Percentiles rank a stretch among this genome's conserved stretches.
phyloP scores from a whole-genome alignment of 1,140 invertebrate genomes.

The Drosophila kohkoa region DNA sequence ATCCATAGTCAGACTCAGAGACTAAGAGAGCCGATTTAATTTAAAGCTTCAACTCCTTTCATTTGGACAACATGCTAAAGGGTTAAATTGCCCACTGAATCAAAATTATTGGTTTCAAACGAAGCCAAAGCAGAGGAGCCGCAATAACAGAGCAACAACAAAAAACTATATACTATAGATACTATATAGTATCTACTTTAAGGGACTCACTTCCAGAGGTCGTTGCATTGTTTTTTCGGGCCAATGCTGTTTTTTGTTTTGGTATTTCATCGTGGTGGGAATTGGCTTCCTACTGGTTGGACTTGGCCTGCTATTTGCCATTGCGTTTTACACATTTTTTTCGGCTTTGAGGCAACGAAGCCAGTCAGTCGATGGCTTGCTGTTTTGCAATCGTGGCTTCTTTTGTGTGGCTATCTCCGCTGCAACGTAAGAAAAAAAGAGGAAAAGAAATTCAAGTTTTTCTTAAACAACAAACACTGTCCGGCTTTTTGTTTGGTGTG shows the following conservation, averaged over 20 bases:
- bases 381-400: constrained; percentile 42
- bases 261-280: constrained; percentile 7
- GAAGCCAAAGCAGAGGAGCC: constrained; percentile 24
- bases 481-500: constrained; percentile 19
- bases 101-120: constrained; percentile 84
- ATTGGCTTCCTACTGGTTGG: constrained; percentile 46
- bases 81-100: constrained; percentile 84
- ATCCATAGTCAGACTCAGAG: constrained; percentile 4
- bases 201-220: constrained; percentile 39
- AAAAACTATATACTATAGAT: no score
- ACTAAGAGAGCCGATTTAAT: constrained; percentile 66
- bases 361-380: background rate
- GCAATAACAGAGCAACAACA: constrained; percentile 18
- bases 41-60: constrained; percentile 82
- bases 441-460: constrained; percentile 62
- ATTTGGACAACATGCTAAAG: constrained; percentile 81
- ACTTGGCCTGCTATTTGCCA: constrained; percentile 49
- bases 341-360: constrained; percentile 60
- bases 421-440: constrained; percentile 10
- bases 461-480: constrained; percentile 59
- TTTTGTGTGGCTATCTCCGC: constrained; percentile 68
- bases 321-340: constrained; percentile 71
- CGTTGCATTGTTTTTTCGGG: constrained; percentile 72
- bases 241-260: constrained; percentile 31
- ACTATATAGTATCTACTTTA: constrained; percentile 7